These are phyloP conservation scores for Neoascia interrupta DNA, from an alignment of 2,888 invertebrate genomes.

Conservation along the genomic window DNA sequence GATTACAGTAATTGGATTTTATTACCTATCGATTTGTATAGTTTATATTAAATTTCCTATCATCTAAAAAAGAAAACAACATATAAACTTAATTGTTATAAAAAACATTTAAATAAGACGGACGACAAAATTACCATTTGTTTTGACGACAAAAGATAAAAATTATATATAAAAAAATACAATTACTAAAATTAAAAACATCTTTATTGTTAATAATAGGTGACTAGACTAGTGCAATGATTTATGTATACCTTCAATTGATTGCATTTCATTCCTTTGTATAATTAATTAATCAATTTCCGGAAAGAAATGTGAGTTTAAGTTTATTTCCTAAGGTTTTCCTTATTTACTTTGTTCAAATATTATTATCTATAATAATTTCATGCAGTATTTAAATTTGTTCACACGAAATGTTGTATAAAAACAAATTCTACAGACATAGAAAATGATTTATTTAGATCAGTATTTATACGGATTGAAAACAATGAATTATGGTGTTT, in stretches of 20 bases:
- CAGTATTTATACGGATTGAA: conserved; percentile 49
- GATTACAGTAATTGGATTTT: conserved; percentile 56
- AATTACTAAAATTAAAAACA: conserved; percentile 14
- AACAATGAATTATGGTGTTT: conserved; percentile 1
- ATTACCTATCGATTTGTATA: conserved; percentile 62
- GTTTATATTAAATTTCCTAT: conserved; percentile 65
- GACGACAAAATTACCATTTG: conserved; percentile 44
- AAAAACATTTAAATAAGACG: conserved; percentile 48
- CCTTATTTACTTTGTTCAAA: conserved; percentile 20
- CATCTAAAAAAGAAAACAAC: conserved; percentile 31
- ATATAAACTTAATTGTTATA: conserved; percentile 40
- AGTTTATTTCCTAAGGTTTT: conserved; percentile 23
- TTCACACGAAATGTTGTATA: conserved; percentile 8
- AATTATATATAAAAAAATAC: too few relatives aligned
- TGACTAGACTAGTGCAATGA: conserved; percentile 67
- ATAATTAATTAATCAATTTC: not conserved
- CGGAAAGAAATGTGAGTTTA: conserved; percentile 22
- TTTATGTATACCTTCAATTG: conserved; percentile 41
- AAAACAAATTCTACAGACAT: conserved; percentile 19
- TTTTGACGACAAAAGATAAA: conserved; percentile 26
- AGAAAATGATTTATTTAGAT: conserved; percentile 28
- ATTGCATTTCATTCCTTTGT: conserved; percentile 20
- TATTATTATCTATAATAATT: not conserved
- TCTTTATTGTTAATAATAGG: conserved; percentile 22
- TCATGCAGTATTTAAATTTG: not conserved